Base-by-base conservation (phyloP, 2,113 vertebrate genomes). In the Ceratotherium simum region DNA sequence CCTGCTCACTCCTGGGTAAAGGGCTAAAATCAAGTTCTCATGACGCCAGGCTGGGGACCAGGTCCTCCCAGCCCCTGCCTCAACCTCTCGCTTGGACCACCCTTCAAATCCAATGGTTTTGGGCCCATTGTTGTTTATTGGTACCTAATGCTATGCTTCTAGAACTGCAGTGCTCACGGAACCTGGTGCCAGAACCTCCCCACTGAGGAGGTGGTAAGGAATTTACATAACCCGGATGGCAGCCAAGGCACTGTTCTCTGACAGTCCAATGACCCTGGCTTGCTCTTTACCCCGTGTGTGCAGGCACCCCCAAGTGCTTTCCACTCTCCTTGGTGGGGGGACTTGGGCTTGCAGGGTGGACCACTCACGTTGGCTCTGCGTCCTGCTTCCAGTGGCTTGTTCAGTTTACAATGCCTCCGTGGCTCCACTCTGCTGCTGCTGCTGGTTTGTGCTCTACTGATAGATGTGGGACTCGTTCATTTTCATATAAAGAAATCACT, bases 401-500 rank as follows among this genome's bases (percentile, higher is more conserved):
- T 25, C 27, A 13, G 33, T 25, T 8, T 1, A 8, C 21, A 16
- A 3, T 2, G 27, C 5, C 62, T 46, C 42, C 1, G 3, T n/a
- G 48, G 18, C 8, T 20, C n/a, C 17, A 14, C 6, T 8, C 56
- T n/a, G 51, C 62, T 17, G 75, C 33, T 8, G 10, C 75, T 33
- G 17, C 54, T 23, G 73, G 20, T 3, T 6, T 39, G 46, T 2
- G 13, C 18, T 51, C 20, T 25, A 0, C 9, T 9, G 2, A 20
- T 76, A 95, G 54, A 42, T 3, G 27, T 6, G 29, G 21, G 64
- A 7, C 27, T 6, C 62, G 17, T 10, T 46, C 20, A 1, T 21
- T 56, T 83, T 69, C 39, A 16, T 14, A 29, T 14, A 89, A 93
- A 96, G 25, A 97, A 82, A 96, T 33, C 80, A 96, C 42, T 23